Conservation (phyloP, 2,888 invertebrate genomes). For the Leucophenga maculata region DNA sequence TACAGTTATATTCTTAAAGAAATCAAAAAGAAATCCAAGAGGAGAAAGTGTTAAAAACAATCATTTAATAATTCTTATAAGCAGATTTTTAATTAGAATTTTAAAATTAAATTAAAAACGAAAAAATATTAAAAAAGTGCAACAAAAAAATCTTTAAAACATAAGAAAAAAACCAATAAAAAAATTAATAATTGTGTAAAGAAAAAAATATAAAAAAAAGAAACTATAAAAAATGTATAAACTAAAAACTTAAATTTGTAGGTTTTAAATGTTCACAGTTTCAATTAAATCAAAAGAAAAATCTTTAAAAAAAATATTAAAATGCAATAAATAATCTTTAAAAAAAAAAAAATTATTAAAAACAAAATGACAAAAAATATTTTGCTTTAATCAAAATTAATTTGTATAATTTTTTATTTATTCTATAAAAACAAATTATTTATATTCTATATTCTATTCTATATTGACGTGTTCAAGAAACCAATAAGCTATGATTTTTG, state of each 20-base stretch:
- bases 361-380: slow-evolving; percentile 46
- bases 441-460: background rate
- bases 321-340: slow-evolving; percentile 44
- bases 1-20: slow-evolving; percentile 48
- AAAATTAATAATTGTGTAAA: slow-evolving; percentile 19
- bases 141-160: slow-evolving; percentile 45
- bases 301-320: slow-evolving; percentile 3
- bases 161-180: slow-evolving; percentile 29
- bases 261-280: slow-evolving; percentile 62
- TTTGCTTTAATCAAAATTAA: slow-evolving; percentile 22
- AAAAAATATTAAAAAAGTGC: slow-evolving; percentile 23
- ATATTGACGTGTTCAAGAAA: background rate
- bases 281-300: slow-evolving; percentile 46
- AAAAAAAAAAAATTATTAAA: slow-evolving; percentile 24
- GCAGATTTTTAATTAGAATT: slow-evolving; percentile 53
- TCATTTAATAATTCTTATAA: too few relatives aligned
- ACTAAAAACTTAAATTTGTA: slow-evolving; percentile 59
- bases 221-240: slow-evolving; percentile 39
- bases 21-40: slow-evolving; percentile 34
- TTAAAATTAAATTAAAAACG: slow-evolving; percentile 45
- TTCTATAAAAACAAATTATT: slow-evolving; percentile 10
- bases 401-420: slow-evolving; percentile 34
- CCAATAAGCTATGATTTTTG: background rate
- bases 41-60: slow-evolving; percentile 34
- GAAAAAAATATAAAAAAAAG: slow-evolving; percentile 41